These are phyloP conservation scores for Callinectes sapidus DNA, from an alignment of 2,888 invertebrate species.

Conservation along the genomic window DNA sequence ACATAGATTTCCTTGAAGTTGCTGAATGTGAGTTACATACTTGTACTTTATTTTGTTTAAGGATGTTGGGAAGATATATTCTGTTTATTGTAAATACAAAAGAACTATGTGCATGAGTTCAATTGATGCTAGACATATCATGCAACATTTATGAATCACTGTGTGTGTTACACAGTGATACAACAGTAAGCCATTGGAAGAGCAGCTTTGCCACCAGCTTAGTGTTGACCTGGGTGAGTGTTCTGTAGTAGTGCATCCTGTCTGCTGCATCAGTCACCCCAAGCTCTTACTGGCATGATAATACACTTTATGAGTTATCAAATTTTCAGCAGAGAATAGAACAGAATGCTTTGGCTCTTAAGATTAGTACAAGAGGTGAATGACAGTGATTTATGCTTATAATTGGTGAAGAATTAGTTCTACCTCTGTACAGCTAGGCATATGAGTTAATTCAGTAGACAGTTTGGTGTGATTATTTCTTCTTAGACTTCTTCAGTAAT, in stretches of 20 bases:
- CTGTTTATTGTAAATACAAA: neutral
- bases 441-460: conserved; percentile 19
- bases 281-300: neutral
- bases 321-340: neutral
- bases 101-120: neutral
- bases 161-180: neutral
- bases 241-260: neutral
- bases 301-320: neutral
- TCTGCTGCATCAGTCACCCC: neutral
- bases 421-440: conserved; percentile 37
- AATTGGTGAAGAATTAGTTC: conserved; percentile 17
- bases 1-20: neutral
- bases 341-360: neutral
- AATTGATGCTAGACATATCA: neutral
- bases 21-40: neutral
- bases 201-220: neutral
- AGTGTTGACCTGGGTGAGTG: neutral
- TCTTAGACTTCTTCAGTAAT: conserved; percentile 15
- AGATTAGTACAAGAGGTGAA: conserved; percentile 9
- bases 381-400: conserved; percentile 22
- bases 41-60: neutral
- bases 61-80: neutral
- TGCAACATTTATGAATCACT: neutral
- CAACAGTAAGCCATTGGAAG: neutral
- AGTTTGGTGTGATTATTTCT: conserved; percentile 13